A percentile compares a stretch with the other conserved stretches of the same genome.
Evolutionary conservation across 2,113 vertebrate genomes (phyloP).

Genomic region (Irena cyanogastra): DNA sequence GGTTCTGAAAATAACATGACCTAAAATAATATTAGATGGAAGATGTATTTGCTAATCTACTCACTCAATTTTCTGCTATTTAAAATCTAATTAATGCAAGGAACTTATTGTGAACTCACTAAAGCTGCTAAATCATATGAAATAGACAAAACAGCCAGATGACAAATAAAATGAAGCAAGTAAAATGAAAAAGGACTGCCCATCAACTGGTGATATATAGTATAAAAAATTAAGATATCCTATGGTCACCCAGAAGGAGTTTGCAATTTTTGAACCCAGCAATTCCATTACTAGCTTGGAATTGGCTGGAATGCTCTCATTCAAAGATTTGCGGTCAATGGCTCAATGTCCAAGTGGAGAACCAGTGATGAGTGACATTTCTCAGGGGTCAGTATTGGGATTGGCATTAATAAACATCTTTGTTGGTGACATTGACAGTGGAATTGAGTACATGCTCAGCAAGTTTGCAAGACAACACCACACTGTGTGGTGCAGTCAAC

Average conservation of each 20-base stretch:
- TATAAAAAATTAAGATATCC: not conserved
- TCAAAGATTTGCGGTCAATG: fast-evolving
- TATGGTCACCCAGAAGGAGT: not conserved
- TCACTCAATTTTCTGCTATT: not conserved
- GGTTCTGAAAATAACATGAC: not conserved
- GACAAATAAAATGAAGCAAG: not conserved
- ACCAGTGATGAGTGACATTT: not conserved
- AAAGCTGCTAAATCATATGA: not conserved
- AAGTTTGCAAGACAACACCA: not conserved
- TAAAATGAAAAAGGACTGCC: not conserved
- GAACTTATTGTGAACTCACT: not conserved
- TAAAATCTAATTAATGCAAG: not conserved
- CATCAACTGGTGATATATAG: not conserved
- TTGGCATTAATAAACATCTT: not conserved
- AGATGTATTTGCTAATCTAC: not conserved
- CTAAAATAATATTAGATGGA: not conserved
- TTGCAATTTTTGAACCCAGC: not conserved
- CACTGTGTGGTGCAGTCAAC: not conserved
- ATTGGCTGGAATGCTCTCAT: not conserved
- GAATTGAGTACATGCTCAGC: not conserved
- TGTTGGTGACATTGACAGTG: not conserved
- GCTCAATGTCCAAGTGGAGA: not conserved
- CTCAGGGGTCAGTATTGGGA: not conserved
- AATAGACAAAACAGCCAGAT: not conserved
- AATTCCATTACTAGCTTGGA: not conserved